Evolutionary conservation across 2,888 invertebrate species (phyloP), one percentile per base, ranked within the genome.

Genomic region (Dasypolia templi): DNA sequence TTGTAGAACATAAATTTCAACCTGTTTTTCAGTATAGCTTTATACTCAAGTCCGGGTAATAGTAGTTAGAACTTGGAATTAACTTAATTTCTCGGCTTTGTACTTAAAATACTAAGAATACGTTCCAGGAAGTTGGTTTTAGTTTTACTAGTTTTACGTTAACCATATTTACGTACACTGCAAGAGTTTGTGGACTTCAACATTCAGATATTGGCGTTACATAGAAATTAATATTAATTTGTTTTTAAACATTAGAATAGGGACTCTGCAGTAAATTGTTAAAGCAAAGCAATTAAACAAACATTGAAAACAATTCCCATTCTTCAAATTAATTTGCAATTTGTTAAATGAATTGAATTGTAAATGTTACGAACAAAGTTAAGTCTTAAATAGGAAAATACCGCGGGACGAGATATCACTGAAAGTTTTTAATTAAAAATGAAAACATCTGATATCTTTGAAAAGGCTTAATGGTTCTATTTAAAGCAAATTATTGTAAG

Each of bases 291-390:
- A 55, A 67, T 73, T 66, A 44, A 44, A 76, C 26, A 11, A 39
- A 42, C 29, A 55, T 53, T 73, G 35, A 46, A 67, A 77, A 46
- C 39, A 44, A 55, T 68, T n/a, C 26, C 14, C 63, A 42, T 49
- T 19, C 26, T 46, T n/a, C 53, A 77, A 77, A 74, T 46, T 55
- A 74, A 77, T 74, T 68, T 55, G n/a, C 9, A 68, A 67, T 55
- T 77, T 22, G 53, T 68, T 77, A 46, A 68, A 67, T 77, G 14
- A 67, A 35, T 67, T 67, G 67, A 35, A 77, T 77, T 39, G 29
- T 55, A 77, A 74, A 77, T 77, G 46, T 74, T 68, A 35, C 29
- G 69, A 77, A 74, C 44, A 77, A 68, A 11, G 67, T 64, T 46
- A 55, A 77, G n/a, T 67, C 53, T 6, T 19, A 44, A 53, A 77